Base-by-base conservation (phyloP, 1,140 invertebrate genomes). In the Triops cancriformis region DNA sequence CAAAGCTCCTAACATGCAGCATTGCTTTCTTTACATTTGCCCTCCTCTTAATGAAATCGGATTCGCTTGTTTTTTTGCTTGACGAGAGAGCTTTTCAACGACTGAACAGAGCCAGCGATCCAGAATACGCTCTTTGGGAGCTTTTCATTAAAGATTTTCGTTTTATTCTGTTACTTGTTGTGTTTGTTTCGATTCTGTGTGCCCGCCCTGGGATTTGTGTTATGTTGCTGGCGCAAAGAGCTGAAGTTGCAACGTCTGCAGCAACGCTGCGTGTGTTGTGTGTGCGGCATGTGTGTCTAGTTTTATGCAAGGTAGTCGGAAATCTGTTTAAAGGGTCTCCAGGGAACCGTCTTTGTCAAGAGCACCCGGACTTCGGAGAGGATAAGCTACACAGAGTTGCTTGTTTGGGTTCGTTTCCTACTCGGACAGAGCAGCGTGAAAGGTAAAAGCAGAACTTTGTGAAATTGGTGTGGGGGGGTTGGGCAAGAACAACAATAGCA, bases 221-320 rank as follows among this genome's bases (percentile, higher is more conserved):
- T 64, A 1, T 64, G 51, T 64, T 2, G 51, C 51, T 64, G 10
- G 51, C n/a, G 51, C 51, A 64, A 37, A 64, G 51, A 64, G 51
- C 51, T 37, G 18, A 64, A 64, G 18, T 64, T 64, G 51, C 51
- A 64, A 10, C 51, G 51, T 64, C 51, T 64, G 51, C 51, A 64
- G 51, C 51, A 64, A 64, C 51, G 51, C 23, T 14, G 51, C 51
- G 23, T 64, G 51, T 64, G 23, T 64, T n/a, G 14, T 64, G 51
- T 64, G 51, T 64, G 51, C n/a, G 45, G 51, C 23, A 23, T 64
- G 51, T 64, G 51, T 64, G 45, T 64, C 23, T 64, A 64, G 51
- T 64, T 18, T 64, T 64, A 64, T 64, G 51, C 51, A 64, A 64
- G 51, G 51, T 64, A 64, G 51, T 64, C 51, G 51, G 51, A 64